Conservation (phyloP, 2,797 vertebrate genomes). For the Cirrhinus mrigala region DNA sequence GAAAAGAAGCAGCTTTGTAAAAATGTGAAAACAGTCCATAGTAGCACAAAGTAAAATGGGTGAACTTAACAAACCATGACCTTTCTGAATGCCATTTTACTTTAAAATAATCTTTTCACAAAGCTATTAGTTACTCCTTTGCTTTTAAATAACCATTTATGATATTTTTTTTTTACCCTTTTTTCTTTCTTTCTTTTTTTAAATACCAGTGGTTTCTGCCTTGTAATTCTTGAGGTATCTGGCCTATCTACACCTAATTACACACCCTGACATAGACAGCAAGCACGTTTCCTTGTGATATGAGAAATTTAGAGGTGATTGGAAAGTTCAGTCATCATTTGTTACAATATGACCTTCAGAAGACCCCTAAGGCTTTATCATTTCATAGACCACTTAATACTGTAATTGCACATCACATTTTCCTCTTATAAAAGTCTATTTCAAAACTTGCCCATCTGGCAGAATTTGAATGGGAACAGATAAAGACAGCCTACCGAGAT, state of each 20-base stretch:
- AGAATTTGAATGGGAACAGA: conserved; percentile 78
- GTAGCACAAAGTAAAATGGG: not conserved
- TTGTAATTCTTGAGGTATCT: not conserved
- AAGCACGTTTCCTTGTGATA: conserved; percentile 36
- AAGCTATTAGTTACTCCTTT: not conserved
- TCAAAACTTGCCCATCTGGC: conserved; percentile 73
- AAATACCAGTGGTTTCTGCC: not conserved
- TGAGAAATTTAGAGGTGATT: conserved; percentile 46
- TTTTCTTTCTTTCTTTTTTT: not conserved
- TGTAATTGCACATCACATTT: conserved; percentile 66
- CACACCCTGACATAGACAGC: conserved; percentile 35
- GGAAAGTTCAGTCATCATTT: conserved; percentile 32
- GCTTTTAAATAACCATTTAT: not conserved
- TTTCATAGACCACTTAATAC: conserved; percentile 64
- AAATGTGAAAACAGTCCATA: conserved; percentile 4
- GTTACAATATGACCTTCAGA: conserved; percentile 50
- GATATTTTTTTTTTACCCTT: too few relatives aligned
- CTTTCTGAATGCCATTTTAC: not conserved
- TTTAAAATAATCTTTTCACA: conserved; percentile 3
- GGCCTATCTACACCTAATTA: conserved; percentile 34
- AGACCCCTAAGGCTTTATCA: conserved; percentile 63
- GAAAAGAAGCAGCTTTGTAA: not conserved
- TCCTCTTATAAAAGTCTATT: conserved; percentile 65
- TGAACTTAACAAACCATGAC: not conserved
- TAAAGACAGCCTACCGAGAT: conserved; percentile 70